phyloP scores from a whole-genome alignment of 2,797 vertebrate species.

The Echeneis naucrates region DNA sequence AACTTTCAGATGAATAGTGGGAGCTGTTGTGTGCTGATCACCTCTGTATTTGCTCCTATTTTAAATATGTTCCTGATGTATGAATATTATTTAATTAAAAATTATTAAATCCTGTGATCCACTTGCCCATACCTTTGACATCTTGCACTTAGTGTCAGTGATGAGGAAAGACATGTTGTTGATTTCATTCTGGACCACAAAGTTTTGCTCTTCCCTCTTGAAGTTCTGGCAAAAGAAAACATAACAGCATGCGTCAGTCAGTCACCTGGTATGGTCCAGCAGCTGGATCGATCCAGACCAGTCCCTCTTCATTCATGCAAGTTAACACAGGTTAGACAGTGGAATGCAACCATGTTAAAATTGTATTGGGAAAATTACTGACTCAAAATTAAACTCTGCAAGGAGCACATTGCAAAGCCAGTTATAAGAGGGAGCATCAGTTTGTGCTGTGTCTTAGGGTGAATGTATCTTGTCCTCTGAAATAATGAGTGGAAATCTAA shows the following conservation, averaged over 20 bases:
- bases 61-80: not conserved
- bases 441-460: too few species aligned
- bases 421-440: too few species aligned
- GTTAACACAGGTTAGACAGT: too few species aligned
- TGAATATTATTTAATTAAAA: not conserved
- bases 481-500: too few species aligned
- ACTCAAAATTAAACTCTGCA: too few species aligned
- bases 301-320: too few species aligned
- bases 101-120: not conserved
- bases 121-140: constrained; percentile 90
- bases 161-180: constrained; percentile 99
- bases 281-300: too few species aligned
- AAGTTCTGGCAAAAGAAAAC: constrained; percentile 88
- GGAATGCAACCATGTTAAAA: too few species aligned
- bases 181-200: constrained; percentile 98
- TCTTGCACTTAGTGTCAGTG: constrained; percentile 96
- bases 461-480: too few species aligned
- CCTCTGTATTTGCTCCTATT: not conserved
- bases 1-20: not conserved
- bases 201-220: constrained; percentile 97
- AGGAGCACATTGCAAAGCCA: too few species aligned
- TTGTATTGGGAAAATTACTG: too few species aligned
- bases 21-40: not conserved
- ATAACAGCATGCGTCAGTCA: not conserved
- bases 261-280: too few species aligned